phyloP scores from a whole-genome alignment of 1,140 invertebrate species.

The Meloidogyne floridensis region DNA sequence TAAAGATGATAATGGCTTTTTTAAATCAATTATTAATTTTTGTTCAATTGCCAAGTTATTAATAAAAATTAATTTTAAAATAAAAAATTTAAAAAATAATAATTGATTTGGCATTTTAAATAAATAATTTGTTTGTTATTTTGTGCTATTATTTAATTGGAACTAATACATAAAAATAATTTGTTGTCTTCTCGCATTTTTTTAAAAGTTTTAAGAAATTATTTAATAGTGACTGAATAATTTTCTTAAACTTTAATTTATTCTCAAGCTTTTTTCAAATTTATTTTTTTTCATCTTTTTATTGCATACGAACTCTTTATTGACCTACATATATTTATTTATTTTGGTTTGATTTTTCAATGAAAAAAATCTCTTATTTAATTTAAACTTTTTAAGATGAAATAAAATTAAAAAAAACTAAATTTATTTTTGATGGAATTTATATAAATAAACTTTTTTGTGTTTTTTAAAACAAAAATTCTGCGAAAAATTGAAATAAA shows the following conservation, averaged over 20 bases:
- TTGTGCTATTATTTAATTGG: too few relatives aligned
- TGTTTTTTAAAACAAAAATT: too few relatives aligned
- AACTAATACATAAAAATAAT: neutral
- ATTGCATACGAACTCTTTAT: neutral
- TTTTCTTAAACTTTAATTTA: too few relatives aligned
- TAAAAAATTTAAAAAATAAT: neutral
- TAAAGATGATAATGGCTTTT: neutral
- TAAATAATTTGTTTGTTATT: too few relatives aligned
- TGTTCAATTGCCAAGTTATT: neutral
- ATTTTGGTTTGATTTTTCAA: neutral
- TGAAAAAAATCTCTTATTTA: neutral
- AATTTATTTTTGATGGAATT: neutral
- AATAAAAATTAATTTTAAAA: conserved; percentile 10
- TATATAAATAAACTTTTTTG: neutral
- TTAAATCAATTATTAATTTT: neutral
- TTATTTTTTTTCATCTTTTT: conserved; percentile 4
- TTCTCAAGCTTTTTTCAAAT: neutral
- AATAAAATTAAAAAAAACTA: neutral
- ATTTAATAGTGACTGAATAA: too few relatives aligned
- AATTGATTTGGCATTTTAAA: too few relatives aligned
- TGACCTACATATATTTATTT: neutral
- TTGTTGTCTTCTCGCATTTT: neutral
- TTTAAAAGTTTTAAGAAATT: too few relatives aligned
- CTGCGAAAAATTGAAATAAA: too few relatives aligned
- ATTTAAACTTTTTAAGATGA: neutral